Base-by-base conservation (phyloP, 2,888 invertebrate species). In the Idaea biselata region DNA sequence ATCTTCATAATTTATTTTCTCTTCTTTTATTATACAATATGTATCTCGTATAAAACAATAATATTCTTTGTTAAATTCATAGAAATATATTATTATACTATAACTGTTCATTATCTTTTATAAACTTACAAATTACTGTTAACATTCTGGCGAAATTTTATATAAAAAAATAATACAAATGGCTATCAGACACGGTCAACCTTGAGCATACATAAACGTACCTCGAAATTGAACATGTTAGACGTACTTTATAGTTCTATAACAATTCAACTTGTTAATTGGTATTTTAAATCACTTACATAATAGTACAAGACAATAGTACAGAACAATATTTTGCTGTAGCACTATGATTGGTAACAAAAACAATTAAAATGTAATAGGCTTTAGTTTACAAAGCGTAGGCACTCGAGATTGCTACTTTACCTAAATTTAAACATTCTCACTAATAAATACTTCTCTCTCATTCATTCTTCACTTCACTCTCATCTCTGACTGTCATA, bases 331-430 rank as follows among this genome's bases (percentile, higher is more conserved):
- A 44, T 79, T 67, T 82, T 79, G 84, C 88, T 87, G 90, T 84
- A 89, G 89, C 89, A 83, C 44, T 87, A 84, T 86, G 75, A 84
- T 84, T 91, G 92, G 91, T 91, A 91, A 91, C 91, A 90, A 91
- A 91, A 91, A 91, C 89, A 91, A 89, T 89, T 84, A 85, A 90
- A 89, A 84, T 76, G 78, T 79, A 80, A 86, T 81, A 89, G 86
- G 89, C 90, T 91, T 91, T 87, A 88, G 86, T 91, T 90, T 91
- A 92, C 91, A 91, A 91, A 91, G 92, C 92, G 88, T 91, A 92
- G 92, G 92, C 92, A 92, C 92, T 92, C 92, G 92, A 92, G 92
- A 92, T 92, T 92, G 91, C 92, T 91, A 90, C 87, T 89, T 89
- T 85, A 86, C 84, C 88, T 89, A 85, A 81, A 82, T 75, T 81